These are phyloP conservation scores for Stenodema calcarata DNA, from an alignment of 2,888 invertebrate genomes.

Conservation along the genomic window DNA sequence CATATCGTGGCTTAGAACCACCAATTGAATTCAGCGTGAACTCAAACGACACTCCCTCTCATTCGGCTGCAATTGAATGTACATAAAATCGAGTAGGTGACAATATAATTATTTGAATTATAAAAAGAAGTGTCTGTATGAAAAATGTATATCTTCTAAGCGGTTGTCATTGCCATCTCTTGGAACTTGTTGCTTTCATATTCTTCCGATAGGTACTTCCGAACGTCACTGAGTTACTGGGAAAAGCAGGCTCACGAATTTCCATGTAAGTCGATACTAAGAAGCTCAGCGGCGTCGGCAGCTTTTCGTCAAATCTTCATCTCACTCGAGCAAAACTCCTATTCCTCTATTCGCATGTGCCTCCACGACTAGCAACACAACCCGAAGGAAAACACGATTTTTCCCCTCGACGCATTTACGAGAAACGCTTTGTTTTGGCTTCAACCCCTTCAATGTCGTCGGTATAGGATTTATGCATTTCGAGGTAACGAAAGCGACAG, in stretches of 20 bases:
- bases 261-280: background rate
- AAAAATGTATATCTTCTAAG: too few species aligned
- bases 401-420: background rate
- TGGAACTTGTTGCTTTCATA: too few species aligned
- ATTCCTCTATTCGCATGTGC: background rate
- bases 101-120: too few species aligned
- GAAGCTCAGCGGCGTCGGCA: background rate
- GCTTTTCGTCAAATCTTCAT: conserved; percentile 1
- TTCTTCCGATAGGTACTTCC: background rate
- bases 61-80: too few species aligned
- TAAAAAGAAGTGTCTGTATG: too few species aligned
- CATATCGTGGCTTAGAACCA: too few species aligned
- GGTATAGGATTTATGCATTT: conserved; percentile 6
- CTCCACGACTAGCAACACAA: background rate
- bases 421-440: conserved; percentile 18
- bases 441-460: conserved; percentile 25
- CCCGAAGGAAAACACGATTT: background rate
- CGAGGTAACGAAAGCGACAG: conserved; percentile 19
- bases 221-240: background rate
- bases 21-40: too few species aligned
- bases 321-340: background rate
- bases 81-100: too few species aligned
- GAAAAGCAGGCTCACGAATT: background rate
- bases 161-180: too few species aligned
- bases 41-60: too few species aligned